These are phyloP conservation scores for Drosophila nigricruria DNA, from an alignment of 2,888 invertebrate genomes.

Conservation along the genomic window DNA sequence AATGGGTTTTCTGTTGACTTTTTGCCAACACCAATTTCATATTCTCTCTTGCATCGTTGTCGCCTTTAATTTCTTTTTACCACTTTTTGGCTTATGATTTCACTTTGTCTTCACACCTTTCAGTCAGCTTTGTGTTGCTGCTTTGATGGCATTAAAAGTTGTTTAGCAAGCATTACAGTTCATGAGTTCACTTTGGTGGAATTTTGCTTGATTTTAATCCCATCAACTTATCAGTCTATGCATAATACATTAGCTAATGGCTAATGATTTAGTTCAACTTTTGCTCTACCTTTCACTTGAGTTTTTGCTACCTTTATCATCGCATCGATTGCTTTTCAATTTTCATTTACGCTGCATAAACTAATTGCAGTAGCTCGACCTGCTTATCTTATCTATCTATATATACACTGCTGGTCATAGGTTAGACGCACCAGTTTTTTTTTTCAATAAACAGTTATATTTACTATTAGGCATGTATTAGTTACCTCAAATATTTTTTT, in stretches of 20 bases:
- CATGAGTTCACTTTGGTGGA: background rate
- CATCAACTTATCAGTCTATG: background rate
- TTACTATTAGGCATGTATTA: no score
- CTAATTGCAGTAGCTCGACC: conserved; percentile 48
- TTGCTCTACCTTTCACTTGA: background rate
- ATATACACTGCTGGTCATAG: no score
- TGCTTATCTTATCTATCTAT: conserved; percentile 47
- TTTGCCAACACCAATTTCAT: conserved; percentile 5
- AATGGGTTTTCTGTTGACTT: background rate
- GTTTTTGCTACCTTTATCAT: background rate
- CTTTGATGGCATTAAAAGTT: background rate
- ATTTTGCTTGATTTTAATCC: background rate
- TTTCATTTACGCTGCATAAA: conserved; percentile 37
- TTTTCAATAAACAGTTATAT: no score
- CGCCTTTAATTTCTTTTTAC: background rate
- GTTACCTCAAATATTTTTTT: no score
- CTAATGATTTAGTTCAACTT: background rate
- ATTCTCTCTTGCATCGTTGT: background rate
- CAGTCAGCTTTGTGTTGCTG: background rate
- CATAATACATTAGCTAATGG: background rate
- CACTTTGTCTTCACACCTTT: conserved; percentile 5
- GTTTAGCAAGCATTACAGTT: background rate
- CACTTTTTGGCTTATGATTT: background rate
- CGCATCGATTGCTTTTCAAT: conserved; percentile 47
- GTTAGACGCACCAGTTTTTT: no score